A percentile compares a stretch with the other conserved stretches of the same genome.
These are phyloP conservation scores for Hanleya hanleyi DNA, from an alignment of 2,888 invertebrate genomes.

Conservation along the genomic window DNA sequence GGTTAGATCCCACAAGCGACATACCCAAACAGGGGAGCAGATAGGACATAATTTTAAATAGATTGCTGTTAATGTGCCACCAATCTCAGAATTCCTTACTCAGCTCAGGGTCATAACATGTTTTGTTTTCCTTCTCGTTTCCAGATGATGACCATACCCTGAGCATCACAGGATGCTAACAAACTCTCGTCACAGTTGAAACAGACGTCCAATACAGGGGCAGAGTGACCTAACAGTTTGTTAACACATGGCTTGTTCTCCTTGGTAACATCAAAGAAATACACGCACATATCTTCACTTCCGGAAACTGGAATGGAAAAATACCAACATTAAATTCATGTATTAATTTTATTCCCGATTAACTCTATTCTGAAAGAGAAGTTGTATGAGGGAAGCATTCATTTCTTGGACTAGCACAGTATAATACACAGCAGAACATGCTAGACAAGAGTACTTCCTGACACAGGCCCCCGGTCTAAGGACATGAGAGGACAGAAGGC, in stretches of 20 bases:
- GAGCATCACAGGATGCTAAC: constrained; percentile 87
- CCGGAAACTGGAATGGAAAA: constrained; percentile 79
- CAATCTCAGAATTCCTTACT: too few species aligned
- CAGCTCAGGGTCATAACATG: constrained; percentile 36
- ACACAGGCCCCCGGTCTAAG: constrained; percentile 87
- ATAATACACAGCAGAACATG: too few species aligned
- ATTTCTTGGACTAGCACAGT: too few species aligned
- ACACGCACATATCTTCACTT: constrained; percentile 85
- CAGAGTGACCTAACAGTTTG: constrained; percentile 84
- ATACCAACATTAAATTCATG: too few species aligned
- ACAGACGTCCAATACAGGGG: constrained; percentile 87
- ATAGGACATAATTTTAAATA: too few species aligned
- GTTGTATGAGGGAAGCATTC: too few species aligned
- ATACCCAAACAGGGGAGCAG: too few species aligned
- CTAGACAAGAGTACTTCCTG: too few species aligned
- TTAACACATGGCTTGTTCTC: constrained; percentile 76
- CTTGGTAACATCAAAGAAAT: constrained; percentile 84
- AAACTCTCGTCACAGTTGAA: constrained; percentile 92
- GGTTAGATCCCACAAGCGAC: too few species aligned
- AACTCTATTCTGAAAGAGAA: too few species aligned
- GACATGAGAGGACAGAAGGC: constrained; percentile 90
- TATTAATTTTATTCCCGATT: too few species aligned
- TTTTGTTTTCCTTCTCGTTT: constrained; percentile 70
- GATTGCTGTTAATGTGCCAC: too few species aligned
- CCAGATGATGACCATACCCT: constrained; percentile 76